These are phyloP conservation scores for Apis cerana DNA, from an alignment of 1,140 invertebrate genomes.

Conservation along the genomic window DNA sequence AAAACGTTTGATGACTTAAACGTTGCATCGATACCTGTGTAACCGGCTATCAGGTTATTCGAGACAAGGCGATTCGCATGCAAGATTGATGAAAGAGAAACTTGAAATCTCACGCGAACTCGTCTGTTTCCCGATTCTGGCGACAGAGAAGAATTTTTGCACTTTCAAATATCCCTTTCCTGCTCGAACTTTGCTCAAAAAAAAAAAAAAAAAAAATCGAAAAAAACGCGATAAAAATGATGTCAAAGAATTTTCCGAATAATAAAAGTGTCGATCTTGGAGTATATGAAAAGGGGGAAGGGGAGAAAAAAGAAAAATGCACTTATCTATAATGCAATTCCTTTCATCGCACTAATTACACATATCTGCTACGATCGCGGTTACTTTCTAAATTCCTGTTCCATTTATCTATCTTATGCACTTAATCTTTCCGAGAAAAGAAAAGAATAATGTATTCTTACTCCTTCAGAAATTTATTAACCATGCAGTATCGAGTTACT, in stretches of 20 bases:
- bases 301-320: not conserved
- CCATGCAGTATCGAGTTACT: not conserved
- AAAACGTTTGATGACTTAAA: not conserved
- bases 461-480: conserved; percentile 13
- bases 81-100: not conserved
- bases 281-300: not conserved
- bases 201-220: too few relatives aligned
- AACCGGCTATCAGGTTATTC: not conserved
- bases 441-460: not conserved
- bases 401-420: not conserved
- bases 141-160: not conserved
- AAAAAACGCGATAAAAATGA: too few relatives aligned
- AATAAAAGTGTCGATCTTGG: not conserved
- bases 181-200: not conserved
- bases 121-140: not conserved
- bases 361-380: not conserved
- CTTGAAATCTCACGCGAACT: not conserved
- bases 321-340: too few relatives aligned
- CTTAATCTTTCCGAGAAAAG: not conserved
- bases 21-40: not conserved
- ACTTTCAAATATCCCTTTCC: not conserved
- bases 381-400: conserved; percentile 12
- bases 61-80: not conserved
- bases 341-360: conserved; percentile 29
- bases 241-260: too few relatives aligned